Percentiles rank a stretch among this genome's conserved stretches.
Evolutionary conservation across 2,888 invertebrate species (phyloP).

Genomic region (Chromoteleia sp.): DNA sequence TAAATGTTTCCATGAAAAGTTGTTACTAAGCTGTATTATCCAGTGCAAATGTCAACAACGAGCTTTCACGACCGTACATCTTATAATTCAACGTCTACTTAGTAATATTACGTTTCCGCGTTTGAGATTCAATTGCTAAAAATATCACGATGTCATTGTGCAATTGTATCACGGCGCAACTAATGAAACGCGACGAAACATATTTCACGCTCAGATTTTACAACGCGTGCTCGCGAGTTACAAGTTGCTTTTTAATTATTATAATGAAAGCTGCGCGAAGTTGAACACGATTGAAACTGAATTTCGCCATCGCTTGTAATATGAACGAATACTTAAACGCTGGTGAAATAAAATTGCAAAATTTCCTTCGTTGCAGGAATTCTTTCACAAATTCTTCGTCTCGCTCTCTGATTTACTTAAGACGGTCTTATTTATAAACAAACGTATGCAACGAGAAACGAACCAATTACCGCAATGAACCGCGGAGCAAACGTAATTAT

Average conservation of each 20-base stretch:
- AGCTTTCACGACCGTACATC: slow-evolving; percentile 23
- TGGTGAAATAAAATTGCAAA: slow-evolving; percentile 10
- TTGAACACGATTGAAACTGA: slow-evolving; percentile 19
- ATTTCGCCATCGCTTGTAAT: slow-evolving; percentile 6
- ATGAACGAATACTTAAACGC: not conserved
- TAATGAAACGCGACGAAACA: slow-evolving; percentile 61
- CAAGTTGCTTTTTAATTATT: slow-evolving; percentile 49
- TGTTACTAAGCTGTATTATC: slow-evolving; percentile 21
- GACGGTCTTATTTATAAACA: slow-evolving; percentile 13
- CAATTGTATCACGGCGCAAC: slow-evolving; percentile 52
- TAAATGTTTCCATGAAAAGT: slow-evolving; percentile 30
- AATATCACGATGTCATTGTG: slow-evolving; percentile 50
- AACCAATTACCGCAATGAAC: slow-evolving; percentile 22
- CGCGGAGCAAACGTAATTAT: slow-evolving; percentile 22
- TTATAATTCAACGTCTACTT: slow-evolving; percentile 63
- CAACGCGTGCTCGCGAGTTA: slow-evolving; percentile 16
- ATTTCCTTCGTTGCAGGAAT: not conserved
- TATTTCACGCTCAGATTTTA: slow-evolving; percentile 48
- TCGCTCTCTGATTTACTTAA: slow-evolving; percentile 7
- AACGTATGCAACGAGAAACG: slow-evolving; percentile 2
- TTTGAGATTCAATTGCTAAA: slow-evolving; percentile 64
- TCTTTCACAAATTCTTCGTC: slow-evolving; percentile 17
- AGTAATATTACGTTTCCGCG: slow-evolving; percentile 46
- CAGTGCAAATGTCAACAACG: slow-evolving; percentile 37
- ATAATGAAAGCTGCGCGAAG: slow-evolving; percentile 17